phyloP scores from a whole-genome alignment of 2,797 vertebrate species.

The Oreonectes daqikongensis region DNA sequence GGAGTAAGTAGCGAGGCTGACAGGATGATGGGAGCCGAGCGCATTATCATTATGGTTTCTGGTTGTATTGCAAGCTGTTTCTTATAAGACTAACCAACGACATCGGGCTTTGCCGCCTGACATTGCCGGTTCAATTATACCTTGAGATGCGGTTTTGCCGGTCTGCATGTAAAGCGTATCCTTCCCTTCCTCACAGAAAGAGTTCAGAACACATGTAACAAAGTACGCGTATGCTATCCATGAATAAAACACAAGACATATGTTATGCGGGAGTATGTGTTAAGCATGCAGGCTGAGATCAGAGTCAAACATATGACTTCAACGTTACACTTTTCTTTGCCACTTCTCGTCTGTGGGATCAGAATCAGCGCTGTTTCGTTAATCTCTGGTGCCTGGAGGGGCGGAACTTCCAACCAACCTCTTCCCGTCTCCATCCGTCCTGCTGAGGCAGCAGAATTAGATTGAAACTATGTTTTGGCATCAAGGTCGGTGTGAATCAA shows the following conservation, averaged over 20 bases:
- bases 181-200: background rate
- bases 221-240: background rate
- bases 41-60: conserved; percentile 40
- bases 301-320: conserved; percentile 17
- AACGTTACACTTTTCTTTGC: conserved; percentile 6
- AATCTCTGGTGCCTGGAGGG: background rate
- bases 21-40: conserved; percentile 37
- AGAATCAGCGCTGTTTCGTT: background rate
- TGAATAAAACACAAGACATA: conserved; percentile 42
- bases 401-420: background rate
- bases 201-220: background rate
- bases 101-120: background rate
- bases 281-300: conserved; percentile 25
- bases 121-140: conserved; percentile 45
- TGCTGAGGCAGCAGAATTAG: conserved; percentile 54
- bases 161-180: conserved; percentile 28
- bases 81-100: conserved; percentile 31
- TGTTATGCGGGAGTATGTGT: conserved; percentile 45
- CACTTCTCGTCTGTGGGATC: background rate
- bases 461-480: conserved; percentile 61
- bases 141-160: background rate
- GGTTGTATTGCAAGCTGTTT: conserved; percentile 41
- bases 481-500: conserved; percentile 64
- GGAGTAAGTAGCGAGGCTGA: conserved; percentile 33
- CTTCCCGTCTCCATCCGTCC: conserved; percentile 32